Evolutionary conservation across 2,888 invertebrate species (phyloP), one percentile per base, ranked within the genome.

Genomic region (Agriopis marginaria): DNA sequence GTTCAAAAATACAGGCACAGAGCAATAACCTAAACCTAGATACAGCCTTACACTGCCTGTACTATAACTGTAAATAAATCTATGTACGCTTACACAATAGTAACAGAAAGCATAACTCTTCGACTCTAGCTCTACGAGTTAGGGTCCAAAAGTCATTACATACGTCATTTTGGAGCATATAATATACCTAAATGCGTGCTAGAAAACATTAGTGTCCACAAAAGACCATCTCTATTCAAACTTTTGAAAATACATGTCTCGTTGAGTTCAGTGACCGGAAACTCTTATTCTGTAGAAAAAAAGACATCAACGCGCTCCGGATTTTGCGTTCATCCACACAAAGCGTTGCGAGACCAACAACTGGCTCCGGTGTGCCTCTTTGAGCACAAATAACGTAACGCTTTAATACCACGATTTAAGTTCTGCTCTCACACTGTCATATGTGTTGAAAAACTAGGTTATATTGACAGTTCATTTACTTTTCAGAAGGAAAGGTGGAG

Each of bases 261-360:
- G 47, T 56, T 66, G 60, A 63, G 76, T 75, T 77, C 76, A 77
- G 72, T 74, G 76, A 75, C 76, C 76, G 74, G 67, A 74, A 66
- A 68, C 60, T 72, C 75, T 74, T 60, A 71, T 73, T 75, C 67
- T 64, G 65, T 70, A 63, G 64, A 70, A 77, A 76, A 76, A 77
- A 77, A 77, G 74, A 77, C 72, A 73, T 75, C 69, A 73, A 75
- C 76, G 70, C 71, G 75, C 73, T 69, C 75, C 71, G 74, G 67
- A 74, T 77, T 75, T 72, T 69, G 74, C 73, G 71, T 73, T 55
- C 68, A 69, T 72, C 73, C 66, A 71, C 68, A 74, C 76, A 75
- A 74, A 74, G 74, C 70, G 44, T 45, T 59, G 58, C 49, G 50
- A 70, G 56, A 67, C 59, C 71, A 63, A 65, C 60, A 63, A 71